phyloP scores from a whole-genome alignment of 2,888 invertebrate species.

The Heliconius hortense region DNA sequence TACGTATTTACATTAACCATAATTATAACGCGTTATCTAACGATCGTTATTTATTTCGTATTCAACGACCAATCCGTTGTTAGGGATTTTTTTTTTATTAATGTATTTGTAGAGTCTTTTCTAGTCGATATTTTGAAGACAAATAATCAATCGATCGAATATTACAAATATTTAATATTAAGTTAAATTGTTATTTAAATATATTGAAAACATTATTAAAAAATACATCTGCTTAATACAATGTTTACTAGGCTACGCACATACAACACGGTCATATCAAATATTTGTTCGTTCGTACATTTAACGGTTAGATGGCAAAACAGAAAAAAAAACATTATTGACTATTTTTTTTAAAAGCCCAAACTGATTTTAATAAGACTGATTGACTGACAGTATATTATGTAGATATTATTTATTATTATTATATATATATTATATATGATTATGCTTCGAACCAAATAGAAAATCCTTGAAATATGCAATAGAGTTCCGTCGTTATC shows the following conservation, averaged over 20 bases:
- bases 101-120: background rate
- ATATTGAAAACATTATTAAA: background rate
- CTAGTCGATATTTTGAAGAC: background rate
- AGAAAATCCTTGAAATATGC: background rate
- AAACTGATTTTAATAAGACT: background rate
- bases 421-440: no score
- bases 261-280: background rate
- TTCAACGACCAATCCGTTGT: background rate
- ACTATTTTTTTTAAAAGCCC: background rate
- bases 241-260: conserved; percentile 2
- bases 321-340: background rate
- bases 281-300: background rate
- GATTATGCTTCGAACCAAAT: background rate
- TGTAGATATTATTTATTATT: no score
- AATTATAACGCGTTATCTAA: background rate
- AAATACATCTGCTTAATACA: background rate
- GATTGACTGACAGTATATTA: background rate
- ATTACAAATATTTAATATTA: no score
- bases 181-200: background rate
- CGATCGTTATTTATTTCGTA: conserved; percentile 6
- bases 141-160: no score
- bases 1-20: background rate
- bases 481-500: conserved; percentile 18
- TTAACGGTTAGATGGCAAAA: conserved; percentile 2
- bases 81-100: background rate